These are phyloP conservation scores for Semaprochilodus insignis DNA, from an alignment of 2,797 vertebrate species.

Conservation along the genomic window DNA sequence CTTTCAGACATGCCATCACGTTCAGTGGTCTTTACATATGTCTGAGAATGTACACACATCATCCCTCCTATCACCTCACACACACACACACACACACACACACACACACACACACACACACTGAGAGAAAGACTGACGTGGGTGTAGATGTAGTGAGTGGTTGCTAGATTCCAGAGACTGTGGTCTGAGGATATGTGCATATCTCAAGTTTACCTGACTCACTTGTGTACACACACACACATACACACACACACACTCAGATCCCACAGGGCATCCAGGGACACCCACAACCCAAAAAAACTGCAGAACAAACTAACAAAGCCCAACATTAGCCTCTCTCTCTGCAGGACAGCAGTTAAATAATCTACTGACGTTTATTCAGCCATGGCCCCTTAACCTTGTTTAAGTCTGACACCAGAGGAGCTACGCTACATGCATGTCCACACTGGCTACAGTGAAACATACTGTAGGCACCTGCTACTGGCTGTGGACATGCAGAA, in stretches of 20 bases:
- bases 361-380: background rate
- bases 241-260: conserved; percentile 39
- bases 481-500: too few species aligned
- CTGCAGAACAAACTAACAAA: background rate
- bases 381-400: too few species aligned
- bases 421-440: too few species aligned
- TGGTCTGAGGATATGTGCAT: conserved; percentile 69
- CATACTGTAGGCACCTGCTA: too few species aligned
- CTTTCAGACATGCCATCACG: conserved; percentile 68
- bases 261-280: conserved; percentile 66
- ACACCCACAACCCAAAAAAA: conserved; percentile 39
- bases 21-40: conserved; percentile 70
- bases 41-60: conserved; percentile 69
- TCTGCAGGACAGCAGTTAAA: background rate
- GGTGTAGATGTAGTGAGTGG: conserved; percentile 75
- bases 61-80: conserved; percentile 2
- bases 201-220: conserved; percentile 53
- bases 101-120: background rate
- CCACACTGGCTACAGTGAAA: too few species aligned
- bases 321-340: background rate
- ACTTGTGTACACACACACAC: conserved; percentile 30
- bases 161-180: conserved; percentile 80
- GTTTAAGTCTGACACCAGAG: too few species aligned
- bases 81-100: conserved; percentile 2
- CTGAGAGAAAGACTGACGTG: conserved; percentile 68